Conservation (phyloP, 1,140 invertebrate genomes). For the Meloidogyne hapla region DNA sequence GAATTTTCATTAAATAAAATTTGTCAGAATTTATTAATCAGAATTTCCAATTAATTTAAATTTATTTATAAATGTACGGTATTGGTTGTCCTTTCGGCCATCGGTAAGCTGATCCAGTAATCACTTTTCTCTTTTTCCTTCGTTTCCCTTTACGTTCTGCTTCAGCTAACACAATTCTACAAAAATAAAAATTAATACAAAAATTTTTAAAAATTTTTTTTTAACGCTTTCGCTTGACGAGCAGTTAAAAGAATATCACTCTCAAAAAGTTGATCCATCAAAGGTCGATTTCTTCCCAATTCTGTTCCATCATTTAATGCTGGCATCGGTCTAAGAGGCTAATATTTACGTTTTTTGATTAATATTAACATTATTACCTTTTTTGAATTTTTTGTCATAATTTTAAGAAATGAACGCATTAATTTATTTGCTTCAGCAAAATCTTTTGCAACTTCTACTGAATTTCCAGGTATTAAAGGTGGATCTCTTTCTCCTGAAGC, state of each 20-base stretch:
- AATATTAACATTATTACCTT: conserved; percentile 36
- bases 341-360: conserved; percentile 10
- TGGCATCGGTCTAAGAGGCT: conserved; percentile 47
- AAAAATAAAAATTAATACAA: conserved; percentile 16
- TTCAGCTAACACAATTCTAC: conserved; percentile 51
- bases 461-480: conserved; percentile 9
- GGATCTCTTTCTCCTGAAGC: conserved; percentile 8
- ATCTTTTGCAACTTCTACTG: conserved; percentile 25
- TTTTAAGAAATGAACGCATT: conserved; percentile 50
- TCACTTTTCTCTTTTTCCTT: conserved; percentile 58
- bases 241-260: conserved; percentile 50
- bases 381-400: conserved; percentile 41
- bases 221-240: conserved; percentile 49
- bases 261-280: conserved; percentile 55
- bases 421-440: conserved; percentile 45
- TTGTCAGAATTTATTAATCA: too few species aligned
- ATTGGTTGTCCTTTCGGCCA: conserved; percentile 56
- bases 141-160: conserved; percentile 47
- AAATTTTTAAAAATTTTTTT: background rate
- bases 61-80: conserved; percentile 37
- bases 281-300: conserved; percentile 42
- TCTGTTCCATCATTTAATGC: conserved; percentile 44
- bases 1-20: too few species aligned
- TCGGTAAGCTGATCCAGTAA: conserved; percentile 54
- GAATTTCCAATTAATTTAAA: too few species aligned